These are phyloP conservation scores for Scolopax bukidnonensis DNA, from an alignment of 2,797 vertebrate species.

Conservation along the genomic window DNA sequence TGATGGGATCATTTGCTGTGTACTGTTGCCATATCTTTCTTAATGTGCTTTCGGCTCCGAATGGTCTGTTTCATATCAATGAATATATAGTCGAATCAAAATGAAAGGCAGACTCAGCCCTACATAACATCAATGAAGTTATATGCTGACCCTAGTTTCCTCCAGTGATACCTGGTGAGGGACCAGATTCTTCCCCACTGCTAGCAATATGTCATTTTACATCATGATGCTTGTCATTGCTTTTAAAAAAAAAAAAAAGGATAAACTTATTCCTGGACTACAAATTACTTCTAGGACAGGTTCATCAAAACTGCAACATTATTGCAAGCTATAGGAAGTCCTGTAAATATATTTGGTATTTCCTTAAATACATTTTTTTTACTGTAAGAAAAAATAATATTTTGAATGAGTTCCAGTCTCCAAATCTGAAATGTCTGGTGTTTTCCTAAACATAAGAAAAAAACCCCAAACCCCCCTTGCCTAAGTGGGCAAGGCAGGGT, in stretches of 20 bases:
- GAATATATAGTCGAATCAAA: background rate
- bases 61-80: background rate
- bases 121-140: background rate
- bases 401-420: background rate
- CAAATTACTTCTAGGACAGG: background rate
- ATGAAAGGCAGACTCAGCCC: background rate
- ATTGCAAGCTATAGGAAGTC: background rate
- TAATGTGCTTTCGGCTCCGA: background rate
- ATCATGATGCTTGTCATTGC: background rate
- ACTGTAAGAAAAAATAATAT: background rate
- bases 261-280: background rate
- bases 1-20: background rate
- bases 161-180: background rate
- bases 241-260: background rate
- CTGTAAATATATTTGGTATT: background rate
- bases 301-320: background rate
- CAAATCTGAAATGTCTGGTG: background rate
- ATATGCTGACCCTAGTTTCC: background rate
- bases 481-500: background rate
- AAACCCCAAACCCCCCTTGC: background rate
- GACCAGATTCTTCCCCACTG: background rate
- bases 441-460: background rate
- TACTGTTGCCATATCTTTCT: background rate
- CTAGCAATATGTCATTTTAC: background rate
- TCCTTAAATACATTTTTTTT: background rate